These are phyloP conservation scores for Helostoma temminkii DNA, from an alignment of 2,797 vertebrate genomes.

Conservation along the genomic window DNA sequence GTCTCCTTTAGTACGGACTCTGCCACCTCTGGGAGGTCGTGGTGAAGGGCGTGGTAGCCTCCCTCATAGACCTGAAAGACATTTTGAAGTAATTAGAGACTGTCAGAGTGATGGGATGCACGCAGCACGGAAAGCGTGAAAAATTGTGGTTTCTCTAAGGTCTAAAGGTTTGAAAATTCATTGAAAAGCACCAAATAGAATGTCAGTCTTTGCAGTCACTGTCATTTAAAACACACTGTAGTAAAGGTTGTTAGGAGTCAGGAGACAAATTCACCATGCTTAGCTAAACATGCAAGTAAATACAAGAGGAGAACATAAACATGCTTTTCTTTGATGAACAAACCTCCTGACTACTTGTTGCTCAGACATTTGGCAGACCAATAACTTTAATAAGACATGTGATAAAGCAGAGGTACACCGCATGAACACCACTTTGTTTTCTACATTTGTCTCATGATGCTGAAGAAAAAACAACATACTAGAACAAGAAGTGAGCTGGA, in stretches of 20 bases:
- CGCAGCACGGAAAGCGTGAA: no score
- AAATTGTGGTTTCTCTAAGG: not conserved
- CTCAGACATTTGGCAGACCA: not conserved
- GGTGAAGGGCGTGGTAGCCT: constrained; percentile 94
- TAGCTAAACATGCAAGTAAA: not conserved
- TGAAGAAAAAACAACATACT: constrained; percentile 1
- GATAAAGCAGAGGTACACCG: not conserved
- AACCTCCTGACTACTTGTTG: not conserved
- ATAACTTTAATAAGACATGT: constrained; percentile 2
- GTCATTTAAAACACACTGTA: not conserved
- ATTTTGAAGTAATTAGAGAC: constrained; percentile 6
- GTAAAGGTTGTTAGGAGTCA: not conserved
- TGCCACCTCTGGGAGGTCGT: constrained; percentile 91
- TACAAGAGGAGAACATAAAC: not conserved
- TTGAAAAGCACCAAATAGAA: not conserved
- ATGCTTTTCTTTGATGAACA: not conserved
- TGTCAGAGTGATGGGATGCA: not conserved
- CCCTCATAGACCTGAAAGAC: constrained; percentile 91
- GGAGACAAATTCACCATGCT: not conserved
- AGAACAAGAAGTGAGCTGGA: no score
- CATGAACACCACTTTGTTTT: not conserved
- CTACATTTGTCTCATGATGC: not conserved
- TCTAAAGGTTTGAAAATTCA: not conserved
- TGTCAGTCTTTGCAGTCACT: no score
- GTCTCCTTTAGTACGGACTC: constrained; percentile 91